Evolutionary conservation across 2,113 vertebrate species (phyloP), one percentile per base, ranked within the genome.

Genomic region (Sceloporus undulatus): DNA sequence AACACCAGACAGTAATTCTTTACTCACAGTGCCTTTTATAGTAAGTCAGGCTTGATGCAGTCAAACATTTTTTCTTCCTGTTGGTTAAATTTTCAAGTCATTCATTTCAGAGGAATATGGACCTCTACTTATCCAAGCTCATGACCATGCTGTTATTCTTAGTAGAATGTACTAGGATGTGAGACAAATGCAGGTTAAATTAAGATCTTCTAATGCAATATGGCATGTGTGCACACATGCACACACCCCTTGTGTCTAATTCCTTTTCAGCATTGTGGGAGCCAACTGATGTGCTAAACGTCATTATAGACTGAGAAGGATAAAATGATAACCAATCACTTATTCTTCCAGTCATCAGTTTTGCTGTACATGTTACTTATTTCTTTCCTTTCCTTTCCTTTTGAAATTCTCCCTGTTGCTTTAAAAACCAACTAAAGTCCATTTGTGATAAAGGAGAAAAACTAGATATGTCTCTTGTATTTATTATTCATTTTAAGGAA

Each of bases 381-480:
- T 87, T 92, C 48, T 89, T 84, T 48, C 3, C 59, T 16, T 62
- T 16, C 16, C 71, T 25, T 82, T 27, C 34, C 34, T 34, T 34
- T 34, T 48, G 78, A 66, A 90, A 85, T 62, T 75, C 7, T 73
- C 75, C 86, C 82, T 89, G 66, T 74, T 90, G 62, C 81, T 65
- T 62, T 88, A 76, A 76, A 76, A 76, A n/a, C 9, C 40, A 77
- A 74, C 48, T 75, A 90, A 88, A n/a, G 2, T 8, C 89, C 81
- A 18, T 7, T 86, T 38, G 14, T 42, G 34, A 91, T 9, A 23
- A 16, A 34, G 89, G 16, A 89, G 29, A 9, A 92, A 23, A 23
- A 18, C 75, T 92, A 84, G 42, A 89, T 70, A 66, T 19, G 19
- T 88, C 75, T 38, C 93, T 92, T 89, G 73, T 42, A 29, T 73